Conservation (phyloP, 2,113 vertebrate genomes). For the Marcusenius ussheri region DNA sequence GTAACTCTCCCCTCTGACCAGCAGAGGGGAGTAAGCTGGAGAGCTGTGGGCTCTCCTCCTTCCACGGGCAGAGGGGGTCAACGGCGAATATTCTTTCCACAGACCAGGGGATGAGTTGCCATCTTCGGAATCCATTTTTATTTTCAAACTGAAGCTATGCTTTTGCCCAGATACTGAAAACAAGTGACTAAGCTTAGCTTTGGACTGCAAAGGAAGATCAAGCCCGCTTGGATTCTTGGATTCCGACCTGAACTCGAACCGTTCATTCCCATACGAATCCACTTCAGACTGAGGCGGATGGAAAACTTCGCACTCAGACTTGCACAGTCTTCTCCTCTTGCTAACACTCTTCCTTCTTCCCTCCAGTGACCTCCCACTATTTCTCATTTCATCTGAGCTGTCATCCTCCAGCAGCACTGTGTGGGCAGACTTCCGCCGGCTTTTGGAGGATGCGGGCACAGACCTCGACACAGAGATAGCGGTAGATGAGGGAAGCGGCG, state of each 20-base stretch:
- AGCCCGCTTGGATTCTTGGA: slow-evolving; percentile 46
- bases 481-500: not conserved
- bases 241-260: slow-evolving; percentile 48
- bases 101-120: slow-evolving; percentile 41
- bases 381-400: slow-evolving; percentile 53
- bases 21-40: slow-evolving; percentile 47
- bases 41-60: slow-evolving; percentile 50
- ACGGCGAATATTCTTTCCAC: slow-evolving; percentile 33
- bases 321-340: slow-evolving; percentile 62
- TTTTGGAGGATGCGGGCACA: slow-evolving; percentile 53
- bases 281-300: slow-evolving; percentile 32
- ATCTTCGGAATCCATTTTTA: slow-evolving; percentile 34
- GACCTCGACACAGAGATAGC: slow-evolving; percentile 32
- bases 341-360: slow-evolving; percentile 37
- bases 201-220: slow-evolving; percentile 50
- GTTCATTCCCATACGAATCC: slow-evolving; percentile 33
- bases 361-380: slow-evolving; percentile 26
- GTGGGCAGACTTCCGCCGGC: slow-evolving; percentile 70
- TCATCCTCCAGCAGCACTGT: slow-evolving; percentile 77
- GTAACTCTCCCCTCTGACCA: slow-evolving; percentile 60
- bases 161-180: slow-evolving; percentile 14
- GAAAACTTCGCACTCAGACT: slow-evolving; percentile 56
- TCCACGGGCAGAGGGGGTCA: slow-evolving; percentile 39
- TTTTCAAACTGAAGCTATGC: slow-evolving; percentile 18
- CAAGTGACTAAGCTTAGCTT: slow-evolving; percentile 41